Evolutionary conservation across 2,888 invertebrate species (phyloP).

Genomic region (Vandiemenella viatica): DNA sequence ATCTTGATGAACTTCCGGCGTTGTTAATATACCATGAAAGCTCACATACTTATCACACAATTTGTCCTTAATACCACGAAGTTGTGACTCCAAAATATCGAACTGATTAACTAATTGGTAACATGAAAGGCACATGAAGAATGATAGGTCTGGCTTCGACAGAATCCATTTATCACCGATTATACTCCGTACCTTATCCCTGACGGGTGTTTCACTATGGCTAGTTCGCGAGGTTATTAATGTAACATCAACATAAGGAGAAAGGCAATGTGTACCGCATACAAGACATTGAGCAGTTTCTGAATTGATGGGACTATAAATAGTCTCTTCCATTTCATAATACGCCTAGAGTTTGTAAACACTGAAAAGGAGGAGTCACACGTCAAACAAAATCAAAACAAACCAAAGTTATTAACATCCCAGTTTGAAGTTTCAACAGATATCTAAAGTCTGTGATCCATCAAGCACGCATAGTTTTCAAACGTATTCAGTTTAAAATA

Average conservation of each 20-base stretch:
- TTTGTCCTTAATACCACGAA: conserved; percentile 5
- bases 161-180: conserved; percentile 10
- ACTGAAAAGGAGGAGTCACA: too few species aligned
- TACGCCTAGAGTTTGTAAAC: too few species aligned
- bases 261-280: conserved; percentile 11
- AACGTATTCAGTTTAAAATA: too few species aligned
- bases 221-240: conserved; percentile 11
- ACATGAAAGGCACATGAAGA: conserved; percentile 9
- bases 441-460: too few species aligned
- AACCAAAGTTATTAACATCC: too few species aligned
- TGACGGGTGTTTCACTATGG: conserved; percentile 10
- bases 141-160: conserved; percentile 5
- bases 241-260: conserved; percentile 13
- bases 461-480: too few species aligned
- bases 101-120: conserved; percentile 13
- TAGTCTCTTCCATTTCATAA: too few species aligned
- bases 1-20: too few species aligned
- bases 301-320: too few species aligned
- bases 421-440: too few species aligned
- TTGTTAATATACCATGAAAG: too few species aligned
- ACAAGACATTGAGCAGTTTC: conserved; percentile 10
- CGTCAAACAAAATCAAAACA: too few species aligned
- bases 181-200: conserved; percentile 10
- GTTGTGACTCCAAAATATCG: conserved; percentile 8
- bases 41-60: conserved; percentile 7